Conservation (phyloP, 2,888 invertebrate species). For the Euclidia mi region DNA sequence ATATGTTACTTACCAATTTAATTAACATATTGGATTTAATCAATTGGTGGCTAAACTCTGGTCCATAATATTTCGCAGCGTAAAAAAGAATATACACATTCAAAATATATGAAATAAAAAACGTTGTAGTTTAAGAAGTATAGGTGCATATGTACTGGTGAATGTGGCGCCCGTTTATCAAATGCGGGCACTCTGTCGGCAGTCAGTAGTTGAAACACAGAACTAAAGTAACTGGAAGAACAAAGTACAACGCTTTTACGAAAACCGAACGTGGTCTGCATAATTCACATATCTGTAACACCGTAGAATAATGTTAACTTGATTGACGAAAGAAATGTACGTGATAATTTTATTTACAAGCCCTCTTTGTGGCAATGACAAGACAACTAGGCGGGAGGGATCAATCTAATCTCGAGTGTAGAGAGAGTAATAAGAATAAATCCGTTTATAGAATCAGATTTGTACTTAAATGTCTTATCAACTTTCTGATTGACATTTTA, state of each 20-base stretch:
- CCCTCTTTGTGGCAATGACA: slow-evolving; percentile 30
- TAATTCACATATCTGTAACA: slow-evolving; percentile 36
- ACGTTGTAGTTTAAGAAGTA: slow-evolving; percentile 16
- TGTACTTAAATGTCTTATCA: not conserved
- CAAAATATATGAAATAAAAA: slow-evolving; percentile 8
- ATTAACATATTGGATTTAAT: not conserved
- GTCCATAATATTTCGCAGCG: not conserved
- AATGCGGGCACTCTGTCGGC: slow-evolving; percentile 51
- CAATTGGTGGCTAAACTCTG: not conserved
- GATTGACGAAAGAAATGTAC: slow-evolving; percentile 50
- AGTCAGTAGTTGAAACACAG: slow-evolving; percentile 29
- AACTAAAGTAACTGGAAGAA: slow-evolving; percentile 44
- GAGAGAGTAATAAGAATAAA: slow-evolving; percentile 30
- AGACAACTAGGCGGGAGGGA: slow-evolving; percentile 44
- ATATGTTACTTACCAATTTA: slow-evolving; percentile 2
- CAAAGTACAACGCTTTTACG: slow-evolving; percentile 12
- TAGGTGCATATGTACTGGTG: slow-evolving; percentile 47
- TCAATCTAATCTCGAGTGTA: slow-evolving; percentile 35
- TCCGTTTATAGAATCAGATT: slow-evolving; percentile 1
- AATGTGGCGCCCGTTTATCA: slow-evolving; percentile 57
- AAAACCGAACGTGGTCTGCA: slow-evolving; percentile 38
- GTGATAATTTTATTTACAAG: slow-evolving; percentile 47
- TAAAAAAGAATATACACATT: not conserved
- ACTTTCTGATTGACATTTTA: not conserved
- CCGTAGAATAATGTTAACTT: slow-evolving; percentile 40